phyloP scores from a whole-genome alignment of 1,140 invertebrate genomes.

The Thaumetopoea pityocampa region DNA sequence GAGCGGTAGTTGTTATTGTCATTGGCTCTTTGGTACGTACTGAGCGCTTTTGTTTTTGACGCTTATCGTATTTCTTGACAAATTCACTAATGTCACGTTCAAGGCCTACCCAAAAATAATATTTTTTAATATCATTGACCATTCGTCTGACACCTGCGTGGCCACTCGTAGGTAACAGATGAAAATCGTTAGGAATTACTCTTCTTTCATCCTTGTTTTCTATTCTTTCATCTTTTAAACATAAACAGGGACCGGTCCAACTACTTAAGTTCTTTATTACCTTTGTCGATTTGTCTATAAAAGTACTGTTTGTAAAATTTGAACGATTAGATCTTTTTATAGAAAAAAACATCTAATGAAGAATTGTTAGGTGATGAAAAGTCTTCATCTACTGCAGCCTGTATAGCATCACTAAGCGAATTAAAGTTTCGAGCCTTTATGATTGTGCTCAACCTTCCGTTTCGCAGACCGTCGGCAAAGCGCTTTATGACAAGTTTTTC shows the following conservation, averaged over 20 bases:
- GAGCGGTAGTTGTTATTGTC: slow-evolving; percentile 13
- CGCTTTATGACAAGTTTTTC: slow-evolving; percentile 5
- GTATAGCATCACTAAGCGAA: slow-evolving; percentile 3
- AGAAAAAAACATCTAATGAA: too few species aligned
- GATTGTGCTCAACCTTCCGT: slow-evolving; percentile 6
- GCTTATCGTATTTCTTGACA: background rate
- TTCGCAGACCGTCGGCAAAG: slow-evolving; percentile 9
- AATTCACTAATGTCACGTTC: background rate
- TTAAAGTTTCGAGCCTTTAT: slow-evolving; percentile 1
- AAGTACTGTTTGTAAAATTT: too few species aligned
- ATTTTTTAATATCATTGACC: slow-evolving; percentile 6
- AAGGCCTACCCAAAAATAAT: slow-evolving; percentile 6
- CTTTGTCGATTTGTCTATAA: too few species aligned
- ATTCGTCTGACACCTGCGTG: slow-evolving; percentile 4
- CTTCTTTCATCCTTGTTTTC: background rate
- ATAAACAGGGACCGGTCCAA: too few species aligned
- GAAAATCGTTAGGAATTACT: background rate
- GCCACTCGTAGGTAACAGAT: slow-evolving; percentile 2
- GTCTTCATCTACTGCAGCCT: slow-evolving; percentile 1
- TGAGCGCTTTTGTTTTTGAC: slow-evolving; percentile 5
- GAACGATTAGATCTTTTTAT: too few species aligned
- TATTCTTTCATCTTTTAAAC: too few species aligned
- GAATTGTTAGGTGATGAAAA: too few species aligned
- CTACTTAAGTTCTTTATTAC: too few species aligned
- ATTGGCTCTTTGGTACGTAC: slow-evolving; percentile 2